Conservation (phyloP, 2,888 invertebrate species). For the Drosophila neotestacea region DNA sequence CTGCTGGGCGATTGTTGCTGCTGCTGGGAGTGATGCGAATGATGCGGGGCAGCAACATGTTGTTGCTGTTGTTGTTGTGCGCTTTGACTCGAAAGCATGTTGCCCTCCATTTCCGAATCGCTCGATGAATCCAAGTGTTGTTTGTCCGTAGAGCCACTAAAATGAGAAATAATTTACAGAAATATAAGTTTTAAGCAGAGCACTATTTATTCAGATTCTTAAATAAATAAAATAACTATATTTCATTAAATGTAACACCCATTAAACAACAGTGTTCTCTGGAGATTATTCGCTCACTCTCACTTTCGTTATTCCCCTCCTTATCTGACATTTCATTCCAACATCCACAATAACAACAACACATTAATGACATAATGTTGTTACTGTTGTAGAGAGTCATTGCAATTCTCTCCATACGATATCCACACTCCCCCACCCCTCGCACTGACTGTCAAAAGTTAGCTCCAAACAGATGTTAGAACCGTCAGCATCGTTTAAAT, state of each 20-base stretch:
- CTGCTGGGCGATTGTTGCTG: conserved; percentile 64
- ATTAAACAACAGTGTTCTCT: neutral
- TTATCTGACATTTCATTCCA: neutral
- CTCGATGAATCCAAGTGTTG: conserved; percentile 86
- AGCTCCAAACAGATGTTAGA: conserved; percentile 54
- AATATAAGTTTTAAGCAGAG: neutral
- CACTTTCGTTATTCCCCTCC: neutral
- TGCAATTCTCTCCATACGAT: conserved; percentile 12
- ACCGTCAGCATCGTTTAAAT: conserved; percentile 66
- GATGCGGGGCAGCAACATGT: conserved; percentile 57
- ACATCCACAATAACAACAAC: neutral
- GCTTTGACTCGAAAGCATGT: conserved; percentile 82
- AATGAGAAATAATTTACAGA: neutral
- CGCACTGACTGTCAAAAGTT: conserved; percentile 29
- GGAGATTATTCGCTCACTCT: neutral
- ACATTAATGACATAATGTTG: conserved; percentile 22
- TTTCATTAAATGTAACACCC: neutral
- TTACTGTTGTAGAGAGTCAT: conserved; percentile 13
- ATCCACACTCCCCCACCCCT: neutral
- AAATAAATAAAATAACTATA: neutral
- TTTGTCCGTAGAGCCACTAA: conserved; percentile 85
- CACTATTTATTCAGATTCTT: too few species aligned
- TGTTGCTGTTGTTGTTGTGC: conserved; percentile 75
- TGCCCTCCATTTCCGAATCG: conserved; percentile 86
- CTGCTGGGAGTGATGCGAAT: conserved; percentile 67